A percentile compares a stretch with the other conserved stretches of the same genome.
Evolutionary conservation across 92 coral and sea anemone species (phyloP).

Genomic region (Hydrozoanthus gracilis): DNA sequence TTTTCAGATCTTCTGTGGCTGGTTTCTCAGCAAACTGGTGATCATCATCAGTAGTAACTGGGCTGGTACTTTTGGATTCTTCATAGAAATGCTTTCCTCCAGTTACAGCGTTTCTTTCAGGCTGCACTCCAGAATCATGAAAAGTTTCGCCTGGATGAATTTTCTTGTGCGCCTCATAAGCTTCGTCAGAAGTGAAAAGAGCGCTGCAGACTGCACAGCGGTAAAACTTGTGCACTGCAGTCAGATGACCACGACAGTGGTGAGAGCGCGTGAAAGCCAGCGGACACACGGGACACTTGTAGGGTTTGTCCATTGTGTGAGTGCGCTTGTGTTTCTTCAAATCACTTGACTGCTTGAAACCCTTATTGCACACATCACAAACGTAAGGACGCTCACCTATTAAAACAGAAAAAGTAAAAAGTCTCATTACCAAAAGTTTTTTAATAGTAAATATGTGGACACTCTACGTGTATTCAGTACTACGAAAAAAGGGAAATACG

Average conservation of each 20-base stretch:
- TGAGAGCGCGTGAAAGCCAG: conserved; percentile 96
- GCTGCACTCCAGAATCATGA: not conserved
- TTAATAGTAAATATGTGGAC: no score
- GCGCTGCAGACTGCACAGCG: conserved; percentile 82
- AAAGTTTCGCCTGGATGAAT: conserved; percentile 62
- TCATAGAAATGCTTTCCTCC: not conserved
- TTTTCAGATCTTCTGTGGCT: not conserved
- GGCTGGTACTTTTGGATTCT: not conserved
- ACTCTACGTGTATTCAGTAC: no score
- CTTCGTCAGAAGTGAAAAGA: conserved; percentile 84
- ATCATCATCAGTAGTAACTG: not conserved
- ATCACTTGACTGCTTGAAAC: conserved; percentile 98
- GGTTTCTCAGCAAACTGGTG: not conserved
- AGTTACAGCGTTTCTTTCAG: not conserved
- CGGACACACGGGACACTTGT: conserved; percentile 90
- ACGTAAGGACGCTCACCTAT: conserved; percentile 96
- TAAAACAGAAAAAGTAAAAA: conserved; percentile 7
- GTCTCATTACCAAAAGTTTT: not conserved
- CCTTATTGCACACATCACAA: conserved; percentile 91
- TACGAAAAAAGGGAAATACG: no score
- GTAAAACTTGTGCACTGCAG: conserved; percentile 88
- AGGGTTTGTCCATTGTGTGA: conserved; percentile 91
- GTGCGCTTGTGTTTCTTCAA: conserved; percentile 95
- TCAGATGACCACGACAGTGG: conserved; percentile 89
- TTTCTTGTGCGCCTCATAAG: conserved; percentile 76